These are phyloP conservation scores for Hololepta plana DNA, from an alignment of 2,888 invertebrate species.

Conservation along the genomic window DNA sequence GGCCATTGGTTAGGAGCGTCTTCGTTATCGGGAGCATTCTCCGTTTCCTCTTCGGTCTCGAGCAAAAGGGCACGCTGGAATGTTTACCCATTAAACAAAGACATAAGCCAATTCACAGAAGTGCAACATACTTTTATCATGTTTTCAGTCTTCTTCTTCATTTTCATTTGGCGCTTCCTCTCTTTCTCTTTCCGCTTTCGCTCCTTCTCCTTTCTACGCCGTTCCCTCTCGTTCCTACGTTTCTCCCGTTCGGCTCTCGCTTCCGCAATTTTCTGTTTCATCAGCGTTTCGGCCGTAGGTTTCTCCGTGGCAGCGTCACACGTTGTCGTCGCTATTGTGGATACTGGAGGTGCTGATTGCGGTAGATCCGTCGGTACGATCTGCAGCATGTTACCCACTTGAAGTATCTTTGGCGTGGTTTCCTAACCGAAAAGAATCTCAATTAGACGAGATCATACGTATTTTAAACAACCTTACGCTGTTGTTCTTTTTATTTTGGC, in stretches of 20 bases:
- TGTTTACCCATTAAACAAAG: constrained; percentile 4
- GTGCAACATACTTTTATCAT: constrained; percentile 23
- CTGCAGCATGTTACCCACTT: constrained; percentile 42
- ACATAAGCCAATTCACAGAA: constrained; percentile 1
- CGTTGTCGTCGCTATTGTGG: constrained; percentile 1
- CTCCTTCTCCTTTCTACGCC: constrained; percentile 23
- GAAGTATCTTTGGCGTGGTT: constrained; percentile 18
- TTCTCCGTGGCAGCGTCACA: constrained; percentile 6
- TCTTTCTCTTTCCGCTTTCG: constrained; percentile 22
- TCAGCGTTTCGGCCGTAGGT: constrained; percentile 15
- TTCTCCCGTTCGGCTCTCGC: constrained; percentile 22
- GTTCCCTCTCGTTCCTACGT: constrained; percentile 22
- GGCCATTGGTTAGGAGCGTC: constrained; percentile 18
- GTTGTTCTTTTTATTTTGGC: too few relatives aligned
- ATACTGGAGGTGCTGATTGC: neutral
- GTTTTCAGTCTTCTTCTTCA: constrained; percentile 24
- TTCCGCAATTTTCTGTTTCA: constrained; percentile 20
- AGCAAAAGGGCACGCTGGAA: too few relatives aligned
- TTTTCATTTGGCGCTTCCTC: constrained; percentile 20
- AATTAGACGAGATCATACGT: too few relatives aligned
- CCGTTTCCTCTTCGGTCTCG: too few relatives aligned
- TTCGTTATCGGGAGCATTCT: too few relatives aligned
- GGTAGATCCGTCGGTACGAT: constrained; percentile 31
- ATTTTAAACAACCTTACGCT: too few relatives aligned
- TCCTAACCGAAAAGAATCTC: too few relatives aligned